Evolutionary conservation across 2,888 invertebrate species (phyloP).

Genomic region (Coenonympha arcania): DNA sequence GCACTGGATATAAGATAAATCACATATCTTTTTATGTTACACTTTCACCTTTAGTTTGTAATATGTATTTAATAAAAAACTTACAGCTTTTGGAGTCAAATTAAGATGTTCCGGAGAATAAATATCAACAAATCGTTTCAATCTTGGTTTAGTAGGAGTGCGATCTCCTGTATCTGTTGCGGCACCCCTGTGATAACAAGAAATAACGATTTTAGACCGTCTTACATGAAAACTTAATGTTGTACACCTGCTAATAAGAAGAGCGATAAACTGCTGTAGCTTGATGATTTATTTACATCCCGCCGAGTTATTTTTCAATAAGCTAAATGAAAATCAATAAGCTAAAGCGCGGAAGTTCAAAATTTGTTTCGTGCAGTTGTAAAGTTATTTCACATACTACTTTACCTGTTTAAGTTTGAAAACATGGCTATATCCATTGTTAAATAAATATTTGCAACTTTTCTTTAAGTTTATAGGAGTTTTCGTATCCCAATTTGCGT

Average conservation of each 20-base stretch:
- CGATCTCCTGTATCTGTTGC: slow-evolving; percentile 41
- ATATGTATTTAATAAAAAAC: slow-evolving; percentile 34
- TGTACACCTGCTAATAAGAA: slow-evolving; percentile 28
- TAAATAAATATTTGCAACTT: background rate
- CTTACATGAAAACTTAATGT: slow-evolving; percentile 1
- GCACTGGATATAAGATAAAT: no score
- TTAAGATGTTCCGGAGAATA: slow-evolving; percentile 70
- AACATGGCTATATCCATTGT: slow-evolving; percentile 43
- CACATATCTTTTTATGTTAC: no score
- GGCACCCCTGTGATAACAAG: slow-evolving; percentile 19
- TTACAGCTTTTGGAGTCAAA: slow-evolving; percentile 61
- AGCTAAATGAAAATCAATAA: slow-evolving; percentile 74
- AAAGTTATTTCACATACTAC: slow-evolving; percentile 23
- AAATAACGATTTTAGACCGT: slow-evolving; percentile 4
- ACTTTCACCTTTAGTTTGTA: no score
- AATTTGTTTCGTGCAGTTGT: slow-evolving; percentile 27
- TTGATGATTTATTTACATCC: slow-evolving; percentile 73
- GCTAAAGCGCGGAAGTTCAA: slow-evolving; percentile 68
- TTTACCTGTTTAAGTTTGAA: slow-evolving; percentile 44
- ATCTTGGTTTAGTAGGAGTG: slow-evolving; percentile 57
- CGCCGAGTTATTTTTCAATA: slow-evolving; percentile 64
- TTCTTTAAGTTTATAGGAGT: background rate
- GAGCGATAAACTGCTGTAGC: slow-evolving; percentile 46
- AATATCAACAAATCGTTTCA: slow-evolving; percentile 61
- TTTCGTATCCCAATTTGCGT: background rate